Conservation (phyloP, 2,797 vertebrate genomes). For the Rhinophrynus dorsalis region DNA sequence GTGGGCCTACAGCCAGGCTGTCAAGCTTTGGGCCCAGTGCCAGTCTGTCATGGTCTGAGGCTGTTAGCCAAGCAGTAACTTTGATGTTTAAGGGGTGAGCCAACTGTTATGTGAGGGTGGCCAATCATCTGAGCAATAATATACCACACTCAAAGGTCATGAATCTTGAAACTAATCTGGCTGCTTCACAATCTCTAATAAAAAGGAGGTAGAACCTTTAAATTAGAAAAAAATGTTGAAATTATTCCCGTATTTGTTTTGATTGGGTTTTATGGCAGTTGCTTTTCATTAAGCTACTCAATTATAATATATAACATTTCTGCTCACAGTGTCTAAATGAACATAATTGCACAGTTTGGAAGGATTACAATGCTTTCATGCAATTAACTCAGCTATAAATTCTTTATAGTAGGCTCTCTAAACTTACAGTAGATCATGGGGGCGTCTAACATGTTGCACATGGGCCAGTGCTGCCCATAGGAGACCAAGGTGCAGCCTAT, state of each 20-base stretch:
- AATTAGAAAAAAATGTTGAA: constrained; percentile 67
- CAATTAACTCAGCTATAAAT: constrained; percentile 89
- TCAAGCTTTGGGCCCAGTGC: constrained; percentile 83
- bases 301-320: constrained; percentile 80
- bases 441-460: too few species aligned
- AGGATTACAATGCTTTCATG: constrained; percentile 77
- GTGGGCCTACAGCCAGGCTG: constrained; percentile 84
- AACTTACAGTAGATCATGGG: too few species aligned
- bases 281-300: constrained; percentile 77
- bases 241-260: constrained; percentile 76
- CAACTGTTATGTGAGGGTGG: constrained; percentile 87
- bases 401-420: constrained; percentile 71
- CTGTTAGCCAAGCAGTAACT: constrained; percentile 87
- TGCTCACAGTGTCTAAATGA: constrained; percentile 83
- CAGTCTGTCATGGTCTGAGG: constrained; percentile 91
- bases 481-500: too few species aligned
- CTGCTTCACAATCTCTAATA: constrained; percentile 72
- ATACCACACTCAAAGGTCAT: constrained; percentile 77
- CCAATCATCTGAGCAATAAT: constrained; percentile 81
- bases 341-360: constrained; percentile 88
- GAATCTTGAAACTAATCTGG: constrained; percentile 69
- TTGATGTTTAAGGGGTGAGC: constrained; percentile 89
- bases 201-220: constrained; percentile 70
- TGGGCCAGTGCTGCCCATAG: too few species aligned
- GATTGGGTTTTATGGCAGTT: constrained; percentile 79